Conservation (phyloP, 2,797 vertebrate species). For the Danio kyathit region DNA sequence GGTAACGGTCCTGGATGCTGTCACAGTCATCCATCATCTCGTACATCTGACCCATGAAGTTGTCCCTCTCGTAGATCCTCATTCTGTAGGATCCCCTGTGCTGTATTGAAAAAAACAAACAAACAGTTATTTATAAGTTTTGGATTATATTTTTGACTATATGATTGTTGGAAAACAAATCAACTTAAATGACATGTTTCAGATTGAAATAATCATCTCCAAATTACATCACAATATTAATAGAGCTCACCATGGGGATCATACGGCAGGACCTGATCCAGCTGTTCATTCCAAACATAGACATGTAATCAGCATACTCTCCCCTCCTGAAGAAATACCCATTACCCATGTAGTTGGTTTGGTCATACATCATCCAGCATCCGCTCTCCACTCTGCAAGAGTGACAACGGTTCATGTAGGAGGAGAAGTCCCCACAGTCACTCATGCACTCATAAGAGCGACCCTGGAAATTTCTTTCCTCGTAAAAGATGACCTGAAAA, state of each 20-base stretch:
- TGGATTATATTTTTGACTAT: no score
- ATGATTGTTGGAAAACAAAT: no score
- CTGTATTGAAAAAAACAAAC: no score
- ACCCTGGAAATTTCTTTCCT: conserved; percentile 47
- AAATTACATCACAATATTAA: no score
- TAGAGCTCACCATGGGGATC: not conserved
- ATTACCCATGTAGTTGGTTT: conserved; percentile 34
- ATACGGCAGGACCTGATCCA: conserved; percentile 16
- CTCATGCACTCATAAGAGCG: conserved; percentile 33
- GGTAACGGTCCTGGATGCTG: conserved; percentile 30
- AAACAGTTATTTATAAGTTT: no score
- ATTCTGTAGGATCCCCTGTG: no score
- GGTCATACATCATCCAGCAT: conserved; percentile 42
- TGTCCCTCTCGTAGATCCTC: conserved; percentile 31
- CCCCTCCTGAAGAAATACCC: conserved; percentile 27
- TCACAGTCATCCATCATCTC: conserved; percentile 40
- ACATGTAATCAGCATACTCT: conserved; percentile 19
- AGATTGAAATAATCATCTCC: no score
- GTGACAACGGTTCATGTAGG: conserved; percentile 43
- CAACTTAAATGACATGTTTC: no score
- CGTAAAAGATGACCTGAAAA: conserved; percentile 16
- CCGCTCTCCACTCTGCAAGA: conserved; percentile 40
- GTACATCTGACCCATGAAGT: conserved; percentile 37
- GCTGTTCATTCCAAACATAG: not conserved
- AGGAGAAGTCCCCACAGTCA: conserved; percentile 28